Evolutionary conservation across 1,140 invertebrate genomes (phyloP), one percentile per base, ranked within the genome.

Genomic region (Bombus polaris): DNA sequence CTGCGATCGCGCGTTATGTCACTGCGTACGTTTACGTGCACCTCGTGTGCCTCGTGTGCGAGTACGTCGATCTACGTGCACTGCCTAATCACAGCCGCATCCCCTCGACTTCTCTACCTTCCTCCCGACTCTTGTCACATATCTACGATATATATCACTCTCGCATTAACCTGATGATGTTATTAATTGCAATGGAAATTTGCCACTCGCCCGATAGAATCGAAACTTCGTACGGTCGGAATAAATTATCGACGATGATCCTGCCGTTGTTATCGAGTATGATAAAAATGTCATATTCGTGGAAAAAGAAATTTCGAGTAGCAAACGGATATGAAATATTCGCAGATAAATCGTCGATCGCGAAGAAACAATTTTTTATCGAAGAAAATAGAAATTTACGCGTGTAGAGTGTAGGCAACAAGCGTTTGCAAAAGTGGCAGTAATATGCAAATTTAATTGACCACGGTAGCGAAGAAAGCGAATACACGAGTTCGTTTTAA

Each of bases 1-100:
- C 42, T 22, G 37, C 39, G 77, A 80, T 80, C 78, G 32, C 32
- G 68, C 47, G 8, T 39, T 65, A 32, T n/a, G 28, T 28, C 80
- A 37, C 59, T 32, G 37, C 22, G 72, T 78, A 25, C 79, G 68
- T 87, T 87, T 81, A 80, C 81, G 82, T 35, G 13, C 53, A 42
- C 62, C 59, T 77, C 59, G 59, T 71, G 68, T 25, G 18, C 47
- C 47, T 53, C 25, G 65, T 71, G 68, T 10, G 18, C 65, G 44
- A 81, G 22, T 81, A 47, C 66, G 78, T 37, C 74, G 22, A 76
- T 76, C 53, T 59, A 76, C 74, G 25, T 62, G 53, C 71, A 25
- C 42, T 32, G n/a, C 15, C 71, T 42, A 72, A 42, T 42, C 70
- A 8, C 37, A 12, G 68, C 1, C 35, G 32, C 68, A 70, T 70